These are phyloP conservation scores for Ganaspis sp. DNA, from an alignment of 1,140 invertebrate genomes.

Conservation along the genomic window DNA sequence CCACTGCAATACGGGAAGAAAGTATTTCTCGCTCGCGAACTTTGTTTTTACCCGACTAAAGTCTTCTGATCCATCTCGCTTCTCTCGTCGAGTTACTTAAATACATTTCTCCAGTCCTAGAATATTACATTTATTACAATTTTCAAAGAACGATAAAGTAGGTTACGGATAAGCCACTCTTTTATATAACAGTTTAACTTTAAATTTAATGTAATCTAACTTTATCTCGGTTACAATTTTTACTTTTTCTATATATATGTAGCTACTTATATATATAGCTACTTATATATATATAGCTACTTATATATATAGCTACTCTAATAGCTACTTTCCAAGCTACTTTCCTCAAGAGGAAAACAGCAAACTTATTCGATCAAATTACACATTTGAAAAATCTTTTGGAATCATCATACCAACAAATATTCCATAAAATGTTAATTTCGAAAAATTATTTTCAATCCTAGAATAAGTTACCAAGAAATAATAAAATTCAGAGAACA, in stretches of 20 bases:
- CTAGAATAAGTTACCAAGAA: too few relatives aligned
- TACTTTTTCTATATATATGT: too few relatives aligned
- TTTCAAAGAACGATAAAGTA: conserved; percentile 6
- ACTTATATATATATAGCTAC: too few relatives aligned
- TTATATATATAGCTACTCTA: too few relatives aligned
- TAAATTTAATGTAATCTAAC: conserved; percentile 2
- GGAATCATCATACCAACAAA: too few relatives aligned
- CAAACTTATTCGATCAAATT: too few relatives aligned
- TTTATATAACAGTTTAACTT: conserved; percentile 11
- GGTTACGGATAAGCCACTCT: background rate
- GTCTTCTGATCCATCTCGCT: conserved; percentile 29
- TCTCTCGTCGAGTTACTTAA: conserved; percentile 20
- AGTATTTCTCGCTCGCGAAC: conserved; percentile 26
- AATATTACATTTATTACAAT: conserved; percentile 23
- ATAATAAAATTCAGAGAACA: background rate
- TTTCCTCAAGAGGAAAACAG: too few relatives aligned
- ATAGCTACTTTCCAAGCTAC: too few relatives aligned
- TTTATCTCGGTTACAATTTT: background rate
- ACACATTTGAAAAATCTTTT: too few relatives aligned
- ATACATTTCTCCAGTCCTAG: conserved; percentile 16
- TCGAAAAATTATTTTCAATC: too few relatives aligned
- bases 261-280: too few relatives aligned
- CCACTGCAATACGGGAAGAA: conserved; percentile 28
- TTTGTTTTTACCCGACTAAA: conserved; percentile 6
- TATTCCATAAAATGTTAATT: too few relatives aligned